Evolutionary conservation across 1,140 invertebrate genomes (phyloP), one percentile per base, ranked within the genome.

Genomic region (Drosophila simulans): DNA sequence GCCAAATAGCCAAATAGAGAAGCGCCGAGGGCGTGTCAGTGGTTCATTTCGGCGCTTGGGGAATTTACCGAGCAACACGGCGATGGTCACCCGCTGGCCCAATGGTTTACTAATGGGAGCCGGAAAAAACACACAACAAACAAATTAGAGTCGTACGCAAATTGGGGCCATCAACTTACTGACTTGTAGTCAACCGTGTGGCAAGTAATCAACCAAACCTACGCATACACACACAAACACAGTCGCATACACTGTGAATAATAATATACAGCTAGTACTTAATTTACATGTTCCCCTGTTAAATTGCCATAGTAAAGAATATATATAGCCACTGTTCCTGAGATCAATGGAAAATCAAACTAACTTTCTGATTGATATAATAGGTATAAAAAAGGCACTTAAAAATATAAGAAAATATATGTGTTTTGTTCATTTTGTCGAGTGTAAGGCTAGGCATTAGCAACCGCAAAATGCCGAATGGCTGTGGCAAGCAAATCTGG

Each of bases 151-250:
- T 70, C 66, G 49, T 68, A 69, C 68, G 53, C 68, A 71, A 48
- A 69, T 70, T 40, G 66, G 40, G 66, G 64, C 64, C 53, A 71
- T 71, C 35, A 71, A 71, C 65, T 71, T 70, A 70, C 64, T 71
- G 68, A 71, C 68, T 71, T 71, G 65, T 68, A 59, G 60, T 68
- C 46, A 65, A 39, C 48, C 64, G 65, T 68, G 64, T 68, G 46
- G 64, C 59, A 65, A 68, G 45, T 53, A 68, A 68, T 65, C 64
- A 68, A 49, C 15, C 37, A 13, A 13, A 13, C 13, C 37, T 4
- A 46, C 63, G 31, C 46, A 65, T 17, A 17, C 40, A 42, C 35
- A 39, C 37, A 37, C 35, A 39, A 0, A 13, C 15, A 34, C 31
- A 57, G 17, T 17, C 51, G 15, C 55, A 55, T 49, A 20, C 63